phyloP scores from a whole-genome alignment of 37 sponge, comb jelly and placozoan genomes.

The Beroe forskalii region DNA sequence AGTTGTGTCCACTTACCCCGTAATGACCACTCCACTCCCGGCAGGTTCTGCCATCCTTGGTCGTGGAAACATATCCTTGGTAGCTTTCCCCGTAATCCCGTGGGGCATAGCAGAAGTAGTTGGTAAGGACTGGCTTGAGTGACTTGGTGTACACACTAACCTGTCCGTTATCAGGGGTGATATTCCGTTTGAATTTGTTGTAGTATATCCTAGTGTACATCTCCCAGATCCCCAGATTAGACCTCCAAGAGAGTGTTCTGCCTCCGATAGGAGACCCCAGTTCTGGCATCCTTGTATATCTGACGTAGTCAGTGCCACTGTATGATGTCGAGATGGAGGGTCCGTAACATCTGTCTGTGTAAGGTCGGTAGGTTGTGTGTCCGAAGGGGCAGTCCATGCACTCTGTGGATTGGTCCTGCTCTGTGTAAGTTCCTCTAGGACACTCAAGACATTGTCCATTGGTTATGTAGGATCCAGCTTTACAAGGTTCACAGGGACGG shows the following conservation, averaged over 20 bases:
- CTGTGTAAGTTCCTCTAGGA: slow-evolving; percentile 29
- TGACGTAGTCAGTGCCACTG: background rate
- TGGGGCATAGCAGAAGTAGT: slow-evolving; percentile 57
- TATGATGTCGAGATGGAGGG: background rate
- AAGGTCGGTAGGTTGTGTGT: slow-evolving; percentile 48
- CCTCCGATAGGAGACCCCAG: background rate
- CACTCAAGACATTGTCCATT: background rate
- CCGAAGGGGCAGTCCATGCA: slow-evolving; percentile 27
- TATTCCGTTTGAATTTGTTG: background rate
- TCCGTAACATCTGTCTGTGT: slow-evolving; percentile 45
- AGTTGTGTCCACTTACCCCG: background rate
- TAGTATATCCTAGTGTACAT: background rate
- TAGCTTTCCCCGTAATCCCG: slow-evolving; percentile 24
- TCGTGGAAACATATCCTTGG: background rate
- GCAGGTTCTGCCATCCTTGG: background rate
- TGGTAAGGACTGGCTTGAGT: background rate
- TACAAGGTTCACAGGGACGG: slow-evolving; percentile 35
- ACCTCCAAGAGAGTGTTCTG: background rate
- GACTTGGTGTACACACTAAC: background rate
- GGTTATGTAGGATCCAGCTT: slow-evolving; percentile 37
- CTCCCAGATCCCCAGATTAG: background rate
- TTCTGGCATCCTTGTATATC: background rate
- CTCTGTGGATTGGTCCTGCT: background rate
- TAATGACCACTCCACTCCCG: background rate
- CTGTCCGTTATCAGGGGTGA: background rate